Evolutionary conservation across 2,797 vertebrate species (phyloP), one percentile per base, ranked within the genome.

Genomic region (Enteromius afrohamiltoni): DNA sequence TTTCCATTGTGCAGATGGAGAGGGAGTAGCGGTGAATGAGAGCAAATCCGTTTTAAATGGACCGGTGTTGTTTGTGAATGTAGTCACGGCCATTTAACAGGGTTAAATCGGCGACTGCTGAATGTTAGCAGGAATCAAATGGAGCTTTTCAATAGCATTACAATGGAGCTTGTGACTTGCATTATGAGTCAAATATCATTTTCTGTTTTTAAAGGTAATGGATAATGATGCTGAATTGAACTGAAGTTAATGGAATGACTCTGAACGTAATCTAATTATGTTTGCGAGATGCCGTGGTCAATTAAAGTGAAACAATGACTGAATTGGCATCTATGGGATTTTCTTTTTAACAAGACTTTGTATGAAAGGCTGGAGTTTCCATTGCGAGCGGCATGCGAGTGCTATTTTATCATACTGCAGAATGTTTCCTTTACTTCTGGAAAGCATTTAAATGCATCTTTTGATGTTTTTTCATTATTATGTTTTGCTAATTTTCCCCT

Each of bases 111-210:
- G 26, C 29, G 14, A 19, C 53, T 77, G 49, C 65, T 69, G 37
- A 83, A 83, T 78, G 75, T 69, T 83, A 49, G 75, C 19, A 51
- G 26, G 49, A 69, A 69, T 69, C 73, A 83, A 83, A 77, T 58
- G 14, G 34, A 26, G 73, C 47, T 77, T 40, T 76, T 67, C 70
- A 82, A 19, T 40, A 34, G 21, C 70, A 40, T 75, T 37, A 75
- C 47, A 76, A 17, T 45, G 16, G 8, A 69, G 71, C 60, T 42
- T 83, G 73, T 68, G 64, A 68, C 82, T 77, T 69, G 47, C 64
- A 62, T 83, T 83, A 70, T 47, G 74, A 77, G 64, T 69, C 64
- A 71, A 83, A 83, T 62, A 62, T 78, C 23, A 78, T 51, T 78
- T 77, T 83, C 64, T 75, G 82, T 69, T 69, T 69, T 78, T 62